Base-by-base conservation (phyloP, 1,140 invertebrate species). In the Zophobas morio region DNA sequence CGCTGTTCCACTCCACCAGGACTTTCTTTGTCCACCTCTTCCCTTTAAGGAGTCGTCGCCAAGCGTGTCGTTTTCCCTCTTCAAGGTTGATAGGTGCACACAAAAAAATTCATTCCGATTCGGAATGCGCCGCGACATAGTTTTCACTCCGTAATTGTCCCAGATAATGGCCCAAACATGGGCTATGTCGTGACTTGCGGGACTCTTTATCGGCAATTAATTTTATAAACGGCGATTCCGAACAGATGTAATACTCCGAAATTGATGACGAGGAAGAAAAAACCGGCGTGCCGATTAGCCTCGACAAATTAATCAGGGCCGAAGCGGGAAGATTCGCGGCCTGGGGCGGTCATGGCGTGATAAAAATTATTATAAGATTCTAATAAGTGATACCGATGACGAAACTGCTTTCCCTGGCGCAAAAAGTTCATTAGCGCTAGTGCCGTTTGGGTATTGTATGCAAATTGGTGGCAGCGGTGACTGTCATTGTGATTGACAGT, bases 111-210 rank as follows among this genome's bases (percentile, higher is more conserved):
- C 70, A 51, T 72, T 51, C 46, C 0, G 51, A 51, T 72, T 53
- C 70, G 46, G 70, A 72, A 72, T 53, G 70, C 70, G 47, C 46
- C n/a, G 6, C 70, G 71, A 73, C 71, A 73, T 56, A 56, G 71
- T 73, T 73, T 73, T 73, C 71, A 73, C 71, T 73, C 49, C 1
- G 54, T 56, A 56, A 73, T 73, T 73, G 71, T 73, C 71, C 71
- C 71, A 73, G 71, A 73, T 73, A 73, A 39, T 54, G 71, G 70
- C 39, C 71, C 71, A 56, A 56, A 73, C 49, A 73, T 73, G 71
- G 71, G 54, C 71, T 73, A 54, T 56, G 71, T 73, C 71, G 71
- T 73, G 71, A 73, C 71, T 71, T 35, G 70, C 47, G 70, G 70
- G 70, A 51, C 70, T 49, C 47, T 73, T 53, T 54, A 73, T 42